Base-by-base conservation (phyloP, 2,113 vertebrate species). In the Lampris incognitus region DNA sequence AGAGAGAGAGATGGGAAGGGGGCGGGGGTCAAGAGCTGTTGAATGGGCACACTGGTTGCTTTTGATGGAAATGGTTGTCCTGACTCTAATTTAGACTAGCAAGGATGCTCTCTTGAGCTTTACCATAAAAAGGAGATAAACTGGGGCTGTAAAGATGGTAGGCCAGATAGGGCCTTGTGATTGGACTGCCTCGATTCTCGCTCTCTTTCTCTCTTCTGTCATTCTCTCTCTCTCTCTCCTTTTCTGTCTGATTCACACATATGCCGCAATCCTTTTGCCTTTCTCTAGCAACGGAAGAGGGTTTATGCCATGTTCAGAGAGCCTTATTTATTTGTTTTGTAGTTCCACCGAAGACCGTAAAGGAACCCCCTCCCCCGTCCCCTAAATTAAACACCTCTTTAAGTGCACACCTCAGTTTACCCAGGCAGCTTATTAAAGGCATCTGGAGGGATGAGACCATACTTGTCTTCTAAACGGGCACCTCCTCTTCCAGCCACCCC, bases 51-150 rank as follows among this genome's bases (percentile, higher is more conserved):
- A 8, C 40, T 65, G 41, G 57, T 75, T 48, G 40, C 39, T 77
- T 65, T 67, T 58, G 42, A 69, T 83, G 57, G 66, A 71, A 72
- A 81, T 78, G 36, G 50, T 61, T 72, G 74, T 75, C 59, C 51
- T 49, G 1, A 8, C 24, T 70, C 66, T 10, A 39, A 37, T 69
- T 74, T 71, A 61, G 42, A n/a, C 2, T 13, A 2, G 42, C 54
- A 71, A 54, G 68, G 67, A 63, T 69, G 10, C 56, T 70, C 59
- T 36, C 74, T 76, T 82, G 48, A 78, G 64, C 52, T 4, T 76
- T 1, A 0, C 54, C 8, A 39, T 48, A 54, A 64, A 74, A 65
- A 64, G 6, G 36, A n/a, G 68, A 24, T 24, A 24, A 48, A 50
- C 36, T 6, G n/a, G 11, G 39, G 40, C 60, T 57, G 11, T 56